Base-by-base conservation (phyloP, 2,888 invertebrate species). In the Lypha dubia region DNA sequence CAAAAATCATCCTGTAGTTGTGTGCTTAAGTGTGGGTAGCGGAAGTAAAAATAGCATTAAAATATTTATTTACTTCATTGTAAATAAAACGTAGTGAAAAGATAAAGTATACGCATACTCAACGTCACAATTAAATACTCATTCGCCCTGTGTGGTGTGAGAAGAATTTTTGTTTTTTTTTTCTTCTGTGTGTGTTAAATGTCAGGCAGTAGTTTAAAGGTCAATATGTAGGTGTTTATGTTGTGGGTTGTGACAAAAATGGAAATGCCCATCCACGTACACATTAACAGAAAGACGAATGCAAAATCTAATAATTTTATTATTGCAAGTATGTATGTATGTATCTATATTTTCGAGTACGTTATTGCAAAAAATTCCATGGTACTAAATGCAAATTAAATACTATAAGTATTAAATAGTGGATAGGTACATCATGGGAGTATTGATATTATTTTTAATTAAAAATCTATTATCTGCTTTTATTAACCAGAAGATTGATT, bases 201-300 rank as follows among this genome's bases (percentile, higher is more conserved):
- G 80, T 41, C 68, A 83, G 63, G 63, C 60, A 35, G n/a, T 28
- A 53, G 41, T 58, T 58, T 46, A 84, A 84, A 75, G 60, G 63
- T 68, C 84, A 77, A 77, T 63, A 73, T 77, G 84, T 84, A 71
- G 76, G 80, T n/a, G n/a, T n/a, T n/a, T n/a, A n/a, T n/a, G n/a
- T n/a, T n/a, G n/a, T 84, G 71, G 76, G 73, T 13, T 38, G 38
- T 5, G 6, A n/a, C 38, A 46, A 65, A 68, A 17, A 53, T 51
- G 49, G 20, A 46, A 68, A 58, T 44, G 75, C 71, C 51, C 46
- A 70, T 65, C 51, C 46, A 70, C 75, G 28, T 41, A 17, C 15
- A 28, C 15, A 38, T 62, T n/a, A 38, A 11, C 41, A 32, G 15
- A 56, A 49, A 76, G 53, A 53, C 56, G 62, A 68, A 75, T 63